Conservation (phyloP, 2,888 invertebrate species). For the Thysanoteuthis rhombus region DNA sequence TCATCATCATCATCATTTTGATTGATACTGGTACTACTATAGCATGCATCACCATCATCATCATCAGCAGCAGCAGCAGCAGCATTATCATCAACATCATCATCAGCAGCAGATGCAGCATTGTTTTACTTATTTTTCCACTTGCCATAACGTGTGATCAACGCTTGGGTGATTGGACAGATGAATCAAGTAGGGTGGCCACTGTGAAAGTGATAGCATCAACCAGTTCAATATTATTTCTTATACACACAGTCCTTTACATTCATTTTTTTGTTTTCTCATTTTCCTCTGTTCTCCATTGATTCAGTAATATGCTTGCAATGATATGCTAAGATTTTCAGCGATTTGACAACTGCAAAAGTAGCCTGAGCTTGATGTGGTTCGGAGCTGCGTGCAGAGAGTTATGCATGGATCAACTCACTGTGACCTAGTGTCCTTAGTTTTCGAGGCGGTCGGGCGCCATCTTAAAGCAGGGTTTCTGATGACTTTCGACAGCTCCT, state of each 20-base stretch:
- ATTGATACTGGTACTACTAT: too few species aligned
- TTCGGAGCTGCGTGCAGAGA: background rate
- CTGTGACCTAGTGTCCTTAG: background rate
- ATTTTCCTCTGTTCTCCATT: background rate
- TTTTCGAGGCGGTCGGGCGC: background rate
- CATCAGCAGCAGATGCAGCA: too few species aligned
- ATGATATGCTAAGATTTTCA: background rate
- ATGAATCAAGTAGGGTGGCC: too few species aligned
- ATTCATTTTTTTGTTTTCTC: background rate
- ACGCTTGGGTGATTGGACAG: background rate
- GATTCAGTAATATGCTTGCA: background rate
- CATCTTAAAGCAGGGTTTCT: background rate
- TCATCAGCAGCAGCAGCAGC: too few species aligned
- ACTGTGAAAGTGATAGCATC: too few species aligned
- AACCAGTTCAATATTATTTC: background rate
- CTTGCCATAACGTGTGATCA: background rate
- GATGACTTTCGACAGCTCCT: background rate
- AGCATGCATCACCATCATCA: too few species aligned
- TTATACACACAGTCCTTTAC: background rate
- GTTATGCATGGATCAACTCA: background rate
- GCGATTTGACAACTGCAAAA: slow-evolving; percentile 12
- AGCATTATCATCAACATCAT: too few species aligned
- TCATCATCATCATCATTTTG: too few species aligned
- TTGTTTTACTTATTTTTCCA: background rate
- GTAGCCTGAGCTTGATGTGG: background rate